Conservation (phyloP, 2,797 vertebrate genomes). For the Sphenopsis melanotis region DNA sequence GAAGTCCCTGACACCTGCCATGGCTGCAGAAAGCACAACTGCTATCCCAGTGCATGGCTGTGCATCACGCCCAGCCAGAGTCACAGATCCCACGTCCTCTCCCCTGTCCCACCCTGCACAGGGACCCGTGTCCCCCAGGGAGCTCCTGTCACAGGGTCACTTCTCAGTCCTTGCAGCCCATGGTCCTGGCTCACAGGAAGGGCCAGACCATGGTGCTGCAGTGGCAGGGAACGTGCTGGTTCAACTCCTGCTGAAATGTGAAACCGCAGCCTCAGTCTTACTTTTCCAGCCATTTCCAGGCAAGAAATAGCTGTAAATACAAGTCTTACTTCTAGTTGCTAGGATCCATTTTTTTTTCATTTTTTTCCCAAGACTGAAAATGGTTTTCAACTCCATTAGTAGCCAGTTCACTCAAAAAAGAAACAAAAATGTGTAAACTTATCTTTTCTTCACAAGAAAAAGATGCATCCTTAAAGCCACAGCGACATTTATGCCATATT, state of each 20-base stretch:
- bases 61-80: fast-evolving
- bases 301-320: neutral
- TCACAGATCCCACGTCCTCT: neutral
- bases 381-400: neutral
- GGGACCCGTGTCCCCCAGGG: neutral
- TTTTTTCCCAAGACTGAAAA: neutral
- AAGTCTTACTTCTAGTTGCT: neutral
- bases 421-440: neutral
- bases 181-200: fast-evolving
- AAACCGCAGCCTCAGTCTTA: neutral
- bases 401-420: neutral
- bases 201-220: neutral
- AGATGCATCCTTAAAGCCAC: neutral
- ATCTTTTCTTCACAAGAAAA: neutral
- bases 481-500: neutral
- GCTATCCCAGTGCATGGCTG: fast-evolving
- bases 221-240: fast-evolving
- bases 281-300: neutral
- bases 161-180: neutral
- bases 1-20: neutral
- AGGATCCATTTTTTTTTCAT: neutral
- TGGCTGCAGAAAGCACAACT: neutral
- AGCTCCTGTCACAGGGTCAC: neutral
- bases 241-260: neutral
- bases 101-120: fast-evolving